Base-by-base conservation (phyloP, 2,797 vertebrate species). In the Erpetoichthys calabaricus region DNA sequence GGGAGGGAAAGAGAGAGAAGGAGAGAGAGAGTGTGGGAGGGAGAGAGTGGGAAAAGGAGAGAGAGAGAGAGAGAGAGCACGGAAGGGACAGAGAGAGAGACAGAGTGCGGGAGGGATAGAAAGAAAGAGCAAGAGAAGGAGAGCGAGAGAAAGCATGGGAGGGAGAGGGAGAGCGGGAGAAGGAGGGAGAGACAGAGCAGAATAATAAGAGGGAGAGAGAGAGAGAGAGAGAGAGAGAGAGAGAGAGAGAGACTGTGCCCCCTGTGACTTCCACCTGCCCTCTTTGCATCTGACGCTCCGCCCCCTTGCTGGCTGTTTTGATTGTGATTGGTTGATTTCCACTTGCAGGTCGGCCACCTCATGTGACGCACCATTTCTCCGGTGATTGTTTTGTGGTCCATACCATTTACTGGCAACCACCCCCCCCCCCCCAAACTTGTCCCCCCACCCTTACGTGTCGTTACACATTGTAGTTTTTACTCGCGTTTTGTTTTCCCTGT, bases 41-140 rank as follows among this genome's bases (percentile, higher is more conserved):
- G 66, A 67, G 77, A 71, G 70, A 67, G 71, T 66, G 71, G 64
- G 58, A 66, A 72, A 77, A 73, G 71, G 65, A 1, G 44, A 65
- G 59, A 65, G 70, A 62, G 70, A 65, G 55, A 66, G 62, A 51
- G 47, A 59, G 8, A 10, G 45, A 5, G 53, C n/a, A 62, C 62
- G 68, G 68, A 70, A 76, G 72, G 8, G 47, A 53, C 44, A 44
- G 45, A 25, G 56, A 42, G 59, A 61, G 61, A 67, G 60, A 10
- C 63, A 63, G 62, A 53, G 65, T 71, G 71, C 69, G 71, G 68
- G 58, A 42, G 63, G 53, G 66, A n/a, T n/a, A n/a, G n/a, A n/a
- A n/a, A n/a, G n/a, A n/a, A n/a, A n/a, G n/a, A n/a, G n/a, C n/a
- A 66, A 71, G 70, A 67, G 66, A 52, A 70, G 63, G 53, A 45